These are phyloP conservation scores for Hycleus phaleratus DNA, from an alignment of 1,140 invertebrate species.

Conservation along the genomic window DNA sequence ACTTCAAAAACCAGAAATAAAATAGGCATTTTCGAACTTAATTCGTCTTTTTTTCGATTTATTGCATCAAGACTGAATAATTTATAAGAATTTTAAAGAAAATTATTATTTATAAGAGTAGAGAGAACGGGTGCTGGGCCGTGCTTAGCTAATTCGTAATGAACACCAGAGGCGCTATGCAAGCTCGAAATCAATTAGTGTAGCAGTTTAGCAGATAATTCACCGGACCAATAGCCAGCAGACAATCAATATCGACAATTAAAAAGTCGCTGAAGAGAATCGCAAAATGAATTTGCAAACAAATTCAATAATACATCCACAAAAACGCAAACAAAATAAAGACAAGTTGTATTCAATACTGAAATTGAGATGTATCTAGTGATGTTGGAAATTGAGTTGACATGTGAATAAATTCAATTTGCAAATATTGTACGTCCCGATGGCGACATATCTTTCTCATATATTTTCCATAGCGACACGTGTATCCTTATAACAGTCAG, in stretches of 20 bases:
- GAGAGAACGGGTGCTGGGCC: constrained; percentile 12
- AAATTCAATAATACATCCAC: too few species aligned
- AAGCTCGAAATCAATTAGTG: constrained; percentile 26
- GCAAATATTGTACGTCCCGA: constrained; percentile 19
- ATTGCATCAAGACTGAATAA: too few species aligned
- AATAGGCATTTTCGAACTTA: too few species aligned
- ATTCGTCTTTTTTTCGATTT: too few species aligned
- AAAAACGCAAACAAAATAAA: too few species aligned
- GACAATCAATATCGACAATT: too few species aligned
- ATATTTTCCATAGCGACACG: constrained; percentile 22
- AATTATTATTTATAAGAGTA: constrained; percentile 15
- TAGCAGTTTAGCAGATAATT: constrained; percentile 30
- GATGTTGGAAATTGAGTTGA: constrained; percentile 8
- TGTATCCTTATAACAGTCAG: too few species aligned
- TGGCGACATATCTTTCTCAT: constrained; percentile 20
- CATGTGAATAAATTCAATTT: constrained; percentile 23
- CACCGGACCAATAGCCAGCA: constrained; percentile 7
- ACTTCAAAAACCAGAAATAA: too few species aligned
- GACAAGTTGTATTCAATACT: too few species aligned
- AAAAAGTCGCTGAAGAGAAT: too few species aligned
- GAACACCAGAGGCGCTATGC: constrained; percentile 18
- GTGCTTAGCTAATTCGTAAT: constrained; percentile 27
- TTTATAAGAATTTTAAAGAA: background rate
- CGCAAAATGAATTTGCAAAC: too few species aligned
- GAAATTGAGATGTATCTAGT: too few species aligned